Base-by-base conservation (phyloP, 2,797 vertebrate genomes). In the Adrianichthys oophorus region DNA sequence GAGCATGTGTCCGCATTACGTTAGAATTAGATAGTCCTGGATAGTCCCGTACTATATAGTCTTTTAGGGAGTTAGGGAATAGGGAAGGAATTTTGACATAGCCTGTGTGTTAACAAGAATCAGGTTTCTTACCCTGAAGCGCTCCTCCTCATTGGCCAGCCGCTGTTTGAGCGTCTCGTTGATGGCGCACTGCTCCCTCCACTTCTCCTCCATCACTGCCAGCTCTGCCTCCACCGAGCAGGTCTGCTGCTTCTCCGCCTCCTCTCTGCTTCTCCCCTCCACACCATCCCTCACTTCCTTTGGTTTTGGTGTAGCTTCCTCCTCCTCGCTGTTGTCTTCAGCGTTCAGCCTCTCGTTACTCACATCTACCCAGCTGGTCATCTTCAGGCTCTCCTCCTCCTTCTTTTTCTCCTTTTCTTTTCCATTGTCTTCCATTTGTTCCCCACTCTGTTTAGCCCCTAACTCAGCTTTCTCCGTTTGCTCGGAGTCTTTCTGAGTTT, bases 111-210 rank as follows among this genome's bases (percentile, higher is more conserved):
- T 7, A 6, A 6, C 26, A 26, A 26, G 26, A 26, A 26, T 7
- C 26, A 6, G 17, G 42, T 41, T 15, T 29, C 74, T 83, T 91
- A 98, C 97, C 80, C 92, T 90, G 83, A 94, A 96, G 45, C 86
- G 92, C 62, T 97, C 94, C 65, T 97, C 94, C 87, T 94, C 92
- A 15, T 90, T 83, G 26, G 91, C 89, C 59, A 97, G 90, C 56
- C 95, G 92, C 57, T 94, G 90, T 80, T 95, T 97, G 57, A 97
- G 85, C 17, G 88, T 79, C 74, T 95, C 94, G 13, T 93, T 95
- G 80, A 95, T 93, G 65, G 94, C 93, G 37, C 96, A 90, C 87
- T 99, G 97, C 81, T 98, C 95, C 77, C 93, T 95, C 95, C 96
- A 98, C 72, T 95, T 97, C 90, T 96, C 89, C 79, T 99, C 96